Base-by-base conservation (phyloP, 1,140 invertebrate species). In the Leguminivora glycinivorella region DNA sequence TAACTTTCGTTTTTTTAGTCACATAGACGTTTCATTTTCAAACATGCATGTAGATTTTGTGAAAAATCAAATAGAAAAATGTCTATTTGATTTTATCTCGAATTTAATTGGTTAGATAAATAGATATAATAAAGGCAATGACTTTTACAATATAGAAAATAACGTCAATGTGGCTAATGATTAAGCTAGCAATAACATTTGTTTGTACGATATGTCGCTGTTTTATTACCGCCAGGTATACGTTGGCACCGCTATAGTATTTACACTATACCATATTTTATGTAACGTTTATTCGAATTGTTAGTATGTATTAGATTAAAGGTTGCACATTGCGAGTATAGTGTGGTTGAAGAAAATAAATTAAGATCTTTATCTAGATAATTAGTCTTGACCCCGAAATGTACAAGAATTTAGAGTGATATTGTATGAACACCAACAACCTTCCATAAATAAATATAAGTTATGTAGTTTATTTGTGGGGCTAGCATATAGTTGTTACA, bases 401-500 rank as follows among this genome's bases (percentile, higher is more conserved):
- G 58, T 63, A 63, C 58, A 63, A 34, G 58, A 63, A 29, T 17
- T 31, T 29, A 63, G 58, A 34, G 58, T 63, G 58, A 63, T 63
- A 63, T 63, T 31, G 58, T 63, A 63, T 29, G 58, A 63, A 63
- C 58, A 63, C 58, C 58, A 63, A 63, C 58, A 63, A 63, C 58
- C 58, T 63, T 63, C 58, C 58, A 63, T 63, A 29, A 60, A 63
- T 63, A 63, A 31, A 29, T 63, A n/a, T 63, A 29, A 29, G 26
- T 63, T 1, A 31, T 29, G 25, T 31, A 26, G 66, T 22, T 72
- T 69, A 10, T 56, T 70, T 56, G 69, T 68, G 58, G 43, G 77
- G 73, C 75, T 79, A 75, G 74, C 78, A 79, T 81, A 79, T 81
- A 43, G 73, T 79, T 83, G 83, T 82, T 85, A 86, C 80, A 79